Evolutionary conservation across 2,888 invertebrate species (phyloP).

Genomic region (Sisyra terminalis): DNA sequence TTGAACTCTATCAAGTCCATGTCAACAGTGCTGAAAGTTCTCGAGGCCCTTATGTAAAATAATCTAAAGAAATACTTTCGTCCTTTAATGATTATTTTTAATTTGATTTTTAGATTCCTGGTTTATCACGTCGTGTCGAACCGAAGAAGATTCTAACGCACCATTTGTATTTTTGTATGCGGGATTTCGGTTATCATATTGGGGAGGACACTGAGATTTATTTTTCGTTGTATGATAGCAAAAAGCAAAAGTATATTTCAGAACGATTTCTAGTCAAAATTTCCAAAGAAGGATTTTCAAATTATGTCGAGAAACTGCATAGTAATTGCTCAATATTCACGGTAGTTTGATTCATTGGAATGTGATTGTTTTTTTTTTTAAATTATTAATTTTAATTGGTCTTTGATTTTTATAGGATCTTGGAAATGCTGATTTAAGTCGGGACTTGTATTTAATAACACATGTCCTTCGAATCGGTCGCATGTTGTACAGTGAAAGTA

Average conservation of each 20-base stretch:
- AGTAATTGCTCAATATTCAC: conserved; percentile 83
- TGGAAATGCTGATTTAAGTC: conserved; percentile 67
- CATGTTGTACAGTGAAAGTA: conserved; percentile 49
- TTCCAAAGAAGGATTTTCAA: conserved; percentile 79
- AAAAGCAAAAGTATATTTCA: conserved; percentile 61
- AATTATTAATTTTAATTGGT: not conserved
- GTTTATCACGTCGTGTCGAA: conserved; percentile 27
- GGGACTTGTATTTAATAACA: conserved; percentile 76
- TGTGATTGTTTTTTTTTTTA: conserved; percentile 3
- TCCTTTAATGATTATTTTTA: conserved; percentile 25
- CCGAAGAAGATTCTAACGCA: conserved; percentile 45
- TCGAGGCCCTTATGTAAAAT: conserved; percentile 48
- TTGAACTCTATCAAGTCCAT: conserved; percentile 73
- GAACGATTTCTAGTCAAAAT: conserved; percentile 81
- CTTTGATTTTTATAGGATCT: conserved; percentile 41
- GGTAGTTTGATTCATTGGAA: conserved; percentile 17
- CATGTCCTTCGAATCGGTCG: conserved; percentile 81
- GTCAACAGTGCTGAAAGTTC: conserved; percentile 59
- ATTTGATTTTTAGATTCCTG: not conserved
- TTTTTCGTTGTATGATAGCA: conserved; percentile 71
- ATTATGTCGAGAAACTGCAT: conserved; percentile 73
- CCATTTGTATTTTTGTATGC: conserved; percentile 74
- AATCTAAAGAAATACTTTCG: conserved; percentile 26
- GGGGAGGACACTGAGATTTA: conserved; percentile 82
- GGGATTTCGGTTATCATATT: conserved; percentile 75